Evolutionary conservation across 2,797 vertebrate genomes (phyloP).

Genomic region (Schizopygopsis pylzovi): DNA sequence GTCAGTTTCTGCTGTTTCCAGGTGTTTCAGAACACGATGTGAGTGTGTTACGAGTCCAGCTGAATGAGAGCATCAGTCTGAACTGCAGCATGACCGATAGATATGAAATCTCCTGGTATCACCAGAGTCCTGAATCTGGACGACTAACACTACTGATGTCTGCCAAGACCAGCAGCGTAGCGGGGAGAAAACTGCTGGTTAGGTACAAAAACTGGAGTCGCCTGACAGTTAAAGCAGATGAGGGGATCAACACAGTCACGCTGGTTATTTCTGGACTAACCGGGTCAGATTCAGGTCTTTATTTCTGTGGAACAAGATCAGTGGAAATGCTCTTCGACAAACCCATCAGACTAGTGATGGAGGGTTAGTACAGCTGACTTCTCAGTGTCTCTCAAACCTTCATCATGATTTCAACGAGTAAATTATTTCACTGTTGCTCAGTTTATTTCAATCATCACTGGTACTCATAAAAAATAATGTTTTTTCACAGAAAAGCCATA

Average conservation of each 20-base stretch:
- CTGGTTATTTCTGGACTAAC: neutral
- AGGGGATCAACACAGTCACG: neutral
- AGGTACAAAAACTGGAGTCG: neutral
- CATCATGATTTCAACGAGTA: neutral
- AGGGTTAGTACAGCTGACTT: neutral
- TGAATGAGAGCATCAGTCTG: neutral
- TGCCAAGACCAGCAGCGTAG: neutral
- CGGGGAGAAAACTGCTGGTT: neutral
- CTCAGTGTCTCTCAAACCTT: neutral
- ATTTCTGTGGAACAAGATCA: constrained; percentile 45
- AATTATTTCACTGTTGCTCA: neutral
- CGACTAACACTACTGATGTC: constrained; percentile 14
- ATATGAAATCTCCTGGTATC: constrained; percentile 45
- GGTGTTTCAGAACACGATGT: neutral
- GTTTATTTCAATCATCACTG: neutral
- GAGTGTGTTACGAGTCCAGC: neutral
- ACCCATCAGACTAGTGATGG: neutral
- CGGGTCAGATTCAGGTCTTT: neutral
- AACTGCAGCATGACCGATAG: neutral
- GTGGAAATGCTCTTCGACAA: constrained; percentile 1
- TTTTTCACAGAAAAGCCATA: too few relatives aligned
- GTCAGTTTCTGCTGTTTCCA: neutral
- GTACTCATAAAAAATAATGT: too few relatives aligned
- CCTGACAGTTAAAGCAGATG: neutral
- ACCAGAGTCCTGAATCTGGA: neutral